These are phyloP conservation scores for Physeter macrocephalus DNA, from an alignment of 2,113 vertebrate species.

Conservation along the genomic window DNA sequence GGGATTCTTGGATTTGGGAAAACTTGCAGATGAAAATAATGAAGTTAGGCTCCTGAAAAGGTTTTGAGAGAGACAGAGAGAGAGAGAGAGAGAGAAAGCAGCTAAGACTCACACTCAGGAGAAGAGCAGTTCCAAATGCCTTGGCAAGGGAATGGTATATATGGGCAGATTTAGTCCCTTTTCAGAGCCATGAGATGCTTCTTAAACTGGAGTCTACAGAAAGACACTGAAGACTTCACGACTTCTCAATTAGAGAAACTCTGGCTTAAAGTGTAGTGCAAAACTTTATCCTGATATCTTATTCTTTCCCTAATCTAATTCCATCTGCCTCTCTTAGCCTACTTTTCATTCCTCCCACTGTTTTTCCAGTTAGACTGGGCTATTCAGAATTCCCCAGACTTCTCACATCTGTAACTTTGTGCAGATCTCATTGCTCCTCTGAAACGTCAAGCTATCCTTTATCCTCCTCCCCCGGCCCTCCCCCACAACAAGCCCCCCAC, in stretches of 20 bases:
- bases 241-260: not conserved
- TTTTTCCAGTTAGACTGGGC: not conserved
- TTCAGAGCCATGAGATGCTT: not conserved
- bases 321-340: not conserved
- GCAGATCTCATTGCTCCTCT: not conserved
- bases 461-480: not conserved
- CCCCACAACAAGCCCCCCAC: not conserved
- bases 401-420: not conserved
- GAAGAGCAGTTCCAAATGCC: not conserved
- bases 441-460: not conserved
- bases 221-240: not conserved
- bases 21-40: not conserved
- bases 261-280: not conserved
- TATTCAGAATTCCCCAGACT: not conserved
- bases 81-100: fast-evolving
- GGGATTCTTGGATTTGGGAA: not conserved
- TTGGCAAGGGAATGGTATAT: not conserved
- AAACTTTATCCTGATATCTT: not conserved
- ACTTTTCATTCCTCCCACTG: not conserved
- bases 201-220: not conserved
- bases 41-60: not conserved
- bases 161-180: not conserved
- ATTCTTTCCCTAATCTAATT: not conserved
- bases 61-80: not conserved
- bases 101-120: not conserved